Evolutionary conservation across 2,888 invertebrate genomes (phyloP).

Genomic region (Orchesella flavescens): DNA sequence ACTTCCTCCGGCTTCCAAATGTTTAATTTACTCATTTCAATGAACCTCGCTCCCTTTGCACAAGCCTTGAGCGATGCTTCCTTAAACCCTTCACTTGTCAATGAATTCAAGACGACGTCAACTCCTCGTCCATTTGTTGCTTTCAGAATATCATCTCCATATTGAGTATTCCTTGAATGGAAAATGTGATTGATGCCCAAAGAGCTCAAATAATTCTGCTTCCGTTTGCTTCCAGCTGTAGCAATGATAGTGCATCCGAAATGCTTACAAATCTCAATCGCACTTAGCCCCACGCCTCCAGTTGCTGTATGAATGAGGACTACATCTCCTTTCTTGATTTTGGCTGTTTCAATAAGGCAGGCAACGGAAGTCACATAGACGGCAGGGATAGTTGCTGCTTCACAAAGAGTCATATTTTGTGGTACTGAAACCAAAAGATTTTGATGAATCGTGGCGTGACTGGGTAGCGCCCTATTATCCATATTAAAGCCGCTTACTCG

Average conservation of each 20-base stretch:
- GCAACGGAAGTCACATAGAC: slow-evolving; percentile 46
- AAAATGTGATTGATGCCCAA: slow-evolving; percentile 54
- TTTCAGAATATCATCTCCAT: slow-evolving; percentile 24
- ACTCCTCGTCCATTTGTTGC: slow-evolving; percentile 46
- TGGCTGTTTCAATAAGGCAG: slow-evolving; percentile 42
- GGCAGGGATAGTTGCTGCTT: slow-evolving; percentile 53
- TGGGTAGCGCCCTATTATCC: slow-evolving; percentile 24
- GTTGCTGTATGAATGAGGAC: slow-evolving; percentile 56
- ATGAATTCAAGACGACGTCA: slow-evolving; percentile 53
- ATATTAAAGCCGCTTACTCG: slow-evolving; percentile 10
- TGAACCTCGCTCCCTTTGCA: slow-evolving; percentile 13
- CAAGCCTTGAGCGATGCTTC: not conserved
- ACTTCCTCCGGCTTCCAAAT: slow-evolving; percentile 28
- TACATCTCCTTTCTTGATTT: slow-evolving; percentile 39
- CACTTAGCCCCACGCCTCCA: slow-evolving; percentile 59
- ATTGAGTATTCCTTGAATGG: slow-evolving; percentile 53
- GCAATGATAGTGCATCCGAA: slow-evolving; percentile 42
- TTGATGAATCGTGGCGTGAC: slow-evolving; percentile 20
- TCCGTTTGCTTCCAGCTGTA: slow-evolving; percentile 56
- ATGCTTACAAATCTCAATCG: slow-evolving; percentile 44
- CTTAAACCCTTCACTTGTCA: slow-evolving; percentile 56
- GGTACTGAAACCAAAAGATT: slow-evolving; percentile 25
- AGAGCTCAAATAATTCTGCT: slow-evolving; percentile 35
- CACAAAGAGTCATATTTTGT: slow-evolving; percentile 28
- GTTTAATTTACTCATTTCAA: slow-evolving; percentile 37